These are phyloP conservation scores for Erythrolamprus reginae DNA, from an alignment of 2,113 vertebrate genomes.

Conservation along the genomic window DNA sequence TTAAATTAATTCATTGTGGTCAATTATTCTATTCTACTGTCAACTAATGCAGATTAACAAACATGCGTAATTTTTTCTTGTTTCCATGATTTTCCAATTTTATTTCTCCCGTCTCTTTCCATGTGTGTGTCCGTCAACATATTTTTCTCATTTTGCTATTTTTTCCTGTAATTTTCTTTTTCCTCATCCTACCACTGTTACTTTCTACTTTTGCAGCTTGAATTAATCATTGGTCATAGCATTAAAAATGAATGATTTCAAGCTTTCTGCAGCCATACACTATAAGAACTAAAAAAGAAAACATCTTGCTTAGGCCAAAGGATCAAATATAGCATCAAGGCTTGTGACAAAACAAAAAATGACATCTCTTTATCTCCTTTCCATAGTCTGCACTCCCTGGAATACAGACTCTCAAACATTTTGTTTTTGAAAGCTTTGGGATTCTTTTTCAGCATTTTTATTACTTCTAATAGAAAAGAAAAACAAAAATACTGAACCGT, in stretches of 20 bases:
- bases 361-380: not conserved
- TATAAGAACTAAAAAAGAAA: not conserved
- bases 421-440: not conserved
- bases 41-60: not conserved
- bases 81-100: not conserved
- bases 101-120: not conserved
- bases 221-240: not conserved
- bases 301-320: not conserved
- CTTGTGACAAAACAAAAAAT: constrained; percentile 2
- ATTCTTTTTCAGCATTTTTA: not conserved
- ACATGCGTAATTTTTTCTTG: not conserved
- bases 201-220: not conserved
- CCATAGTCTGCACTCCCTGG: not conserved
- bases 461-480: not conserved
- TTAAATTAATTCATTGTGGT: not conserved
- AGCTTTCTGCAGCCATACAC: not conserved
- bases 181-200: not conserved
- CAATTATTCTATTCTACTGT: not conserved
- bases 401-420: not conserved
- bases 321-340: not conserved
- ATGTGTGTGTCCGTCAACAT: not conserved
- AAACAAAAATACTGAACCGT: not conserved
- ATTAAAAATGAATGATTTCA: not conserved
- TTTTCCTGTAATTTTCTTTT: not conserved
- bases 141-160: not conserved